Conservation (phyloP, 2,113 vertebrate genomes). For the Cyprinodon variegatus region DNA sequence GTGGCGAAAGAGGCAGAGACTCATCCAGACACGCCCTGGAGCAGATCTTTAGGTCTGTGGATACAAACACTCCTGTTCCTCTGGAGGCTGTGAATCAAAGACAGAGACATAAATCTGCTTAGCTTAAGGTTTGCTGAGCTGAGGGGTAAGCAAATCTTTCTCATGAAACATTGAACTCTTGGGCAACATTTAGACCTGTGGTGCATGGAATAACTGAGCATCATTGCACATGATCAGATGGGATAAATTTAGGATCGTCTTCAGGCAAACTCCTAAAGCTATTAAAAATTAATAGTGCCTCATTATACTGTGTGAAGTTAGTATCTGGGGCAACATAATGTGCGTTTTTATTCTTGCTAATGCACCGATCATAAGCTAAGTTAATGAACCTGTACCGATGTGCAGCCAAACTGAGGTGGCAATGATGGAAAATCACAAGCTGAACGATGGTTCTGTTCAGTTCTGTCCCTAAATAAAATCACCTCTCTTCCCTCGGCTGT, state of each 20-base stretch:
- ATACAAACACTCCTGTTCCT: background rate
- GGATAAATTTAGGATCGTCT: conserved; percentile 49
- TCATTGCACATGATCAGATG: conserved; percentile 31
- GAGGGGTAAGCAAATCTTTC: conserved; percentile 7
- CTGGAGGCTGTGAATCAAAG: conserved; percentile 38
- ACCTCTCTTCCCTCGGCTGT: conserved; percentile 51
- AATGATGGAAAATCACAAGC: conserved; percentile 57
- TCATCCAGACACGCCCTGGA: conserved; percentile 41
- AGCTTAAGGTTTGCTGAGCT: background rate
- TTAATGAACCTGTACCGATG: conserved; percentile 63
- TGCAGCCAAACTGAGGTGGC: conserved; percentile 48
- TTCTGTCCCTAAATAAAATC: conserved; percentile 57
- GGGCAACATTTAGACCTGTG: conserved; percentile 33
- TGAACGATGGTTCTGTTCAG: conserved; percentile 40
- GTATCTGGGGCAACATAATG: conserved; percentile 46
- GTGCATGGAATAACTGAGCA: conserved; percentile 27
- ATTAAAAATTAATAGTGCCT: conserved; percentile 63
- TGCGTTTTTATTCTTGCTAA: conserved; percentile 50
- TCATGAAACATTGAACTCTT: conserved; percentile 46
- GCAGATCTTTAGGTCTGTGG: conserved; percentile 38
- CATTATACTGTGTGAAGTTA: conserved; percentile 59
- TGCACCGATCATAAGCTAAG: conserved; percentile 66
- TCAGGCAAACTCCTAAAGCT: conserved; percentile 57
- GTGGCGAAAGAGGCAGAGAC: conserved; percentile 47
- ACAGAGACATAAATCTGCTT: conserved; percentile 21